phyloP scores from a whole-genome alignment of 2,888 invertebrate genomes.

The Harpalus rubripes region DNA sequence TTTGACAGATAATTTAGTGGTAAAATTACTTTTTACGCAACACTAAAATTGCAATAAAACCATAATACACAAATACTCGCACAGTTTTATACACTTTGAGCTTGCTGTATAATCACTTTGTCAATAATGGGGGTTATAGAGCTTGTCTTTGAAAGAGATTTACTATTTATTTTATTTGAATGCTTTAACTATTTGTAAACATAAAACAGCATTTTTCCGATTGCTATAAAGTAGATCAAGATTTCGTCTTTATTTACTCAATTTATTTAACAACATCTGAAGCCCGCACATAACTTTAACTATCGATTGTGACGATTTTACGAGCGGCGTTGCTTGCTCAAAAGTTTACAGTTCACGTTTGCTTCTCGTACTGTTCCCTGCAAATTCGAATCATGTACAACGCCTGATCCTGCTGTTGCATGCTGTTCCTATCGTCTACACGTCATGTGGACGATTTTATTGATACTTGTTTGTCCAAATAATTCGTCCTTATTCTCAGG shows the following conservation, averaged over 20 bases:
- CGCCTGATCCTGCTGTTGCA: not conserved
- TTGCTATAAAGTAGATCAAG: slow-evolving; percentile 27
- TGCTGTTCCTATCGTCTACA: too few relatives aligned
- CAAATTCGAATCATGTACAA: slow-evolving; percentile 12
- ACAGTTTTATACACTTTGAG: slow-evolving; percentile 22
- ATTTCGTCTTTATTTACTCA: slow-evolving; percentile 61
- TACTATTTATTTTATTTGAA: slow-evolving; percentile 19
- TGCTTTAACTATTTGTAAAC: slow-evolving; percentile 30
- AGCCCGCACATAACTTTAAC: slow-evolving; percentile 64
- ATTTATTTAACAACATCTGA: slow-evolving; percentile 65
- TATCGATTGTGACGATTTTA: slow-evolving; percentile 60
- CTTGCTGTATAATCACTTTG: slow-evolving; percentile 31
- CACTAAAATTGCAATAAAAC: slow-evolving; percentile 44
- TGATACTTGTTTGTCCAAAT: not conserved
- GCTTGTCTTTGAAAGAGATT: not conserved
- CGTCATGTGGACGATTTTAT: not conserved
- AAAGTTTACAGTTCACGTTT: slow-evolving; percentile 55
- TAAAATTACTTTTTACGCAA: slow-evolving; percentile 44
- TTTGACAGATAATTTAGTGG: slow-evolving; percentile 42
- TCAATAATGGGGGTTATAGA: slow-evolving; percentile 9
- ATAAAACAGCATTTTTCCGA: slow-evolving; percentile 33
- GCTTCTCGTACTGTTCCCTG: slow-evolving; percentile 34
- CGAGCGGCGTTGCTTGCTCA: slow-evolving; percentile 36
- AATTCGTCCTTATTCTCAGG: too few relatives aligned
- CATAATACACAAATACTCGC: slow-evolving; percentile 8